A percentile compares a stretch with the other conserved stretches of the same genome.
Evolutionary conservation across 2,797 vertebrate genomes (phyloP).

Genomic region (Spheniscus humboldti): DNA sequence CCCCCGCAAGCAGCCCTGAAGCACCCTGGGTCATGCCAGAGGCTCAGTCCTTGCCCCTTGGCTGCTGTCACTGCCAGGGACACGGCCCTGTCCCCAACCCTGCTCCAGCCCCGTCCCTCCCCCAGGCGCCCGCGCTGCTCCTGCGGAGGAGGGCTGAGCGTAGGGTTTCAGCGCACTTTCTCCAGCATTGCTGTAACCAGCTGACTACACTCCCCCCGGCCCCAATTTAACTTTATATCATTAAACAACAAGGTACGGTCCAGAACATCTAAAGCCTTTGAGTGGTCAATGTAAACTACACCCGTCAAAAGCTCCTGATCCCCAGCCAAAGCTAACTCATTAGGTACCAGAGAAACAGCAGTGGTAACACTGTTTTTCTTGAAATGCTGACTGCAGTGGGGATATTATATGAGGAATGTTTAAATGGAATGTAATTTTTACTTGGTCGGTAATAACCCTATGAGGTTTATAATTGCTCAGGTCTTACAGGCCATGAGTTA

Average conservation of each 20-base stretch:
- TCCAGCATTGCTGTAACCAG: not conserved
- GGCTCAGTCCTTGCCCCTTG: not conserved
- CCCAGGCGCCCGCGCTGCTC: not conserved
- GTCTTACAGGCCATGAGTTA: constrained; percentile 23
- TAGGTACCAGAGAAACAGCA: constrained; percentile 46
- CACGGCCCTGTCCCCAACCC: not conserved
- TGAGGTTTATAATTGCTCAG: not conserved
- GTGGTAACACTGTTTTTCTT: constrained; percentile 37
- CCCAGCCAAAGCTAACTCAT: constrained; percentile 57
- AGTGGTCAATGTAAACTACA: constrained; percentile 27
- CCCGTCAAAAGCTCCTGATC: constrained; percentile 24
- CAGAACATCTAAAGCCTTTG: constrained; percentile 26
- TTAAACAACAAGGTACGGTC: constrained; percentile 8
- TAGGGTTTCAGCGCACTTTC: not conserved
- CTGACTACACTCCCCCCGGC: not conserved
- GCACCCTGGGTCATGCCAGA: not conserved
- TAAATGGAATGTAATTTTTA: constrained; percentile 43
- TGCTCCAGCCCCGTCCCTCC: not conserved
- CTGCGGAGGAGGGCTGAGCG: not conserved
- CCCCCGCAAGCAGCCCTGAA: not conserved
- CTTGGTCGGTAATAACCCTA: not conserved
- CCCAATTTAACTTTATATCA: constrained; percentile 4
- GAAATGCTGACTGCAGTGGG: constrained; percentile 43
- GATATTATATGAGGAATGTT: constrained; percentile 57
- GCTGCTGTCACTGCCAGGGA: not conserved